Base-by-base conservation (phyloP, 2,113 vertebrate genomes). In the Mormyrus iriodes region DNA sequence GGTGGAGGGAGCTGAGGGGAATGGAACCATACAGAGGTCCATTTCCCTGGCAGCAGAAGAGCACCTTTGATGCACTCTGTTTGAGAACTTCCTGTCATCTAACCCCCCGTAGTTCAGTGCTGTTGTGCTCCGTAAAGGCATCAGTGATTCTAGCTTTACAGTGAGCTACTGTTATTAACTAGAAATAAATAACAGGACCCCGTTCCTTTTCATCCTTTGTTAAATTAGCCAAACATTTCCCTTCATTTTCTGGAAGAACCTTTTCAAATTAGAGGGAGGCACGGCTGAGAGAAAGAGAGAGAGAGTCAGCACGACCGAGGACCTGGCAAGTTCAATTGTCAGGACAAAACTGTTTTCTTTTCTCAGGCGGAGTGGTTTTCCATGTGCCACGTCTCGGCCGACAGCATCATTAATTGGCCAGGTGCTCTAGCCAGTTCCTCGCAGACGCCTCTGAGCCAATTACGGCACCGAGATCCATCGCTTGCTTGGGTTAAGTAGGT, bases 401-500 rank as follows among this genome's bases (percentile, higher is more conserved):
- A 89, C 42, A 89, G 90, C 79, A 89, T 89, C 89, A 91, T 91
- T 93, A 91, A 92, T 92, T 91, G 91, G 89, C 87, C 89, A 90
- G 91, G 91, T 91, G 87, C 90, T 90, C 31, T 82, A 65, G 86
- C 69, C 65, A 61, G 90, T 13, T 52, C 79, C 87, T 85, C 6
- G 24, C 42, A 58, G 52, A 86, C 42, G 85, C 52, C 86, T 86
- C 42, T 86, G 86, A 91, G 90, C 91, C 91, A 92, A 92, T 93
- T 91, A 92, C 91, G 89, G 85, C 51, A 42, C 84, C 49, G 84
- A 86, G 91, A 90, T 92, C 90, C 87, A 87, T 88, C 76, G 89
- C 90, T 89, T 90, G 49, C 69, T 88, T 89, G 90, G 91, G 91
- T 92, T 92, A 93, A 92, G 91, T 91, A 90, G 91, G 91, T 89